Base-by-base conservation (phyloP, 2,888 invertebrate species). In the Polydrusus pterygomalis region DNA sequence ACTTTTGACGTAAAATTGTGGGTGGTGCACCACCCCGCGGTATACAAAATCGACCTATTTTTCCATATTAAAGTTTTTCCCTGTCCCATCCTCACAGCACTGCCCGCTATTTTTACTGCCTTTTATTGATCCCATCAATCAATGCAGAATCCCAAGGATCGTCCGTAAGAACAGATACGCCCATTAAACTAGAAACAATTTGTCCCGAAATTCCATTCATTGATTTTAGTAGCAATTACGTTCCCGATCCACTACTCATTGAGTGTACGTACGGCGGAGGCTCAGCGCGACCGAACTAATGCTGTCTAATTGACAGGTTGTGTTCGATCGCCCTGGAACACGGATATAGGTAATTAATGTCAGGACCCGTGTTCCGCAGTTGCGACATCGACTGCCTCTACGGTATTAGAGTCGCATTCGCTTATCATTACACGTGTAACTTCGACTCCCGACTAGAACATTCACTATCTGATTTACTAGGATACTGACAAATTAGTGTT, bases 271-370 rank as follows among this genome's bases (percentile, higher is more conserved):
- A 40, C 69, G 51, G 47, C 7, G n/a, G 56, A 43, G 74, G 43
- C 64, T 75, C 73, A 60, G 62, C 76, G 70, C 65, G 80, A 81
- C 81, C 75, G 73, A 79, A 84, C 86, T 87, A 87, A 87, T 87
- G 84, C 87, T 83, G 85, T 86, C 87, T 87, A 87, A 87, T 87
- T 87, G 87, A 87, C 87, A 87, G 87, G 86, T 87, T 85, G 86
- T 87, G 87, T 87, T 86, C 87, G 85, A 86, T 86, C 85, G 86
- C 82, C 80, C 83, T 82, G 85, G 85, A 86, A 87, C 87, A 87
- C 86, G 87, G 87, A 87, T 87, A 86, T 87, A 87, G 87, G 87
- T 87, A 87, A 87, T 87, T 87, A 87, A 87, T 86, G 87, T 87
- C 87, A 87, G 85, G 85, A 86, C 86, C 87, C 87, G 86, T 86